Base-by-base conservation (phyloP, 2,113 vertebrate species). In the Dromiciops gliroides region DNA sequence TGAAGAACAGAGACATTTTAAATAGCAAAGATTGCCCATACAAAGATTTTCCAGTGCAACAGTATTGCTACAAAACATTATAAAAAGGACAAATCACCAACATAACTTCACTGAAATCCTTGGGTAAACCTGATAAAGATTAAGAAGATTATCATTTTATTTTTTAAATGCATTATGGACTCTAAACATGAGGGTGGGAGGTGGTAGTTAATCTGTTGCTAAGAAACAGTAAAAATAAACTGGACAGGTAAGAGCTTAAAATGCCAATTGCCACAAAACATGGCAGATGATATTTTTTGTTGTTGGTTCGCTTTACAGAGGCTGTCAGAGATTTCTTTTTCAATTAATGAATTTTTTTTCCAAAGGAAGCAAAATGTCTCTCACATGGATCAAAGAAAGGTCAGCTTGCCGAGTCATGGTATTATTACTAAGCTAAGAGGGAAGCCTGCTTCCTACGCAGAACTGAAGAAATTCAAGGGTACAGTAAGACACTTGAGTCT, bases 221-320 rank as follows among this genome's bases (percentile, higher is more conserved):
- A 88, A 26, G 94, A 97, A 93, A 50, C 96, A 94, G 19, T 60
- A 94, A 95, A 83, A 37, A 93, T 8, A 48, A 91, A 94, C 92
- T 1, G 48, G 49, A 96, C 94, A 93, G 94, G 3, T n/a, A 37
- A 95, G 89, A 75, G 91, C 96, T 95, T 52, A 92, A 96, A 97
- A 97, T 95, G 91, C 94, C 51, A 93, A 97, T 96, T 94, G 91
- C 95, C 96, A 25, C 50, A 94, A 96, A 98, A 92, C 90, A 28
- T 83, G 47, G 94, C 94, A 95, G 2, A 93, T 95, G 93, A 94
- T 37, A 50, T 0, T 91, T 56, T 0, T 0, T 49, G 28, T 75
- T 22, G 48, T n/a, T 53, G 50, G 51, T 48, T 91, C 75, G 88
- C 91, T 92, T 96, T 50, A 37, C 52, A 26, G 48, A 92, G n/a